A percentile compares a stretch with the other conserved stretches of the same genome.
Conservation (phyloP, 2,113 vertebrate species). For the Nibea coibor region DNA sequence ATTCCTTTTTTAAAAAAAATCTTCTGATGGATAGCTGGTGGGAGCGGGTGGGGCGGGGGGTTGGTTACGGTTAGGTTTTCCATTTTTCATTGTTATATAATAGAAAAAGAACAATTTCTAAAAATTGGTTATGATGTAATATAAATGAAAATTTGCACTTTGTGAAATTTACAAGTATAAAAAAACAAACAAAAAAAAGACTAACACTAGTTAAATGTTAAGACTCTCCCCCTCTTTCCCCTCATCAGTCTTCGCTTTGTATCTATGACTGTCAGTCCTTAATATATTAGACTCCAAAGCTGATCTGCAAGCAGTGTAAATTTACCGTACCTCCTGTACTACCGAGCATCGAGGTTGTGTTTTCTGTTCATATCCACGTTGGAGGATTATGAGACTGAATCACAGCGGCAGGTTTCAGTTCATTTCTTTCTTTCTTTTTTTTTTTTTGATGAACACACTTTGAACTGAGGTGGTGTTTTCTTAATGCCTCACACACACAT, state of each 20-base stretch:
- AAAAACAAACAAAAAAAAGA: constrained; percentile 72
- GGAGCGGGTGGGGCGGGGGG: constrained; percentile 18
- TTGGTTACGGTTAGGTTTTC: constrained; percentile 42
- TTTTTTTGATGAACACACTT: constrained; percentile 25
- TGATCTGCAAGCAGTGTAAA: constrained; percentile 62
- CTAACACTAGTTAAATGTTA: constrained; percentile 84
- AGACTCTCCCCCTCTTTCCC: constrained; percentile 62
- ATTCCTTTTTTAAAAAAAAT: constrained; percentile 81
- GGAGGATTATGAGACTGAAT: constrained; percentile 44
- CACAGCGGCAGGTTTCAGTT: constrained; percentile 44
- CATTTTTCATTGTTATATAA: constrained; percentile 83
- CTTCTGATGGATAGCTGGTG: constrained; percentile 56
- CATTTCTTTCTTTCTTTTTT: background rate
- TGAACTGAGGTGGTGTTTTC: constrained; percentile 46
- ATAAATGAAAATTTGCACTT: constrained; percentile 83
- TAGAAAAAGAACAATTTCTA: constrained; percentile 65
- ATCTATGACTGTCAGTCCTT: constrained; percentile 64
- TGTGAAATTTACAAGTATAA: constrained; percentile 79
- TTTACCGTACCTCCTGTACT: constrained; percentile 47
- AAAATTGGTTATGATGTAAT: constrained; percentile 76
- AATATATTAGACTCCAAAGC: constrained; percentile 65
- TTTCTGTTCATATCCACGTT: constrained; percentile 60
- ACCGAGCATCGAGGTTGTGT: constrained; percentile 39
- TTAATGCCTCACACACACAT: constrained; percentile 38
- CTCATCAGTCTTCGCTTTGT: constrained; percentile 65